phyloP scores from a whole-genome alignment of 2,797 vertebrate genomes.

The Pipistrellus nathusii region DNA sequence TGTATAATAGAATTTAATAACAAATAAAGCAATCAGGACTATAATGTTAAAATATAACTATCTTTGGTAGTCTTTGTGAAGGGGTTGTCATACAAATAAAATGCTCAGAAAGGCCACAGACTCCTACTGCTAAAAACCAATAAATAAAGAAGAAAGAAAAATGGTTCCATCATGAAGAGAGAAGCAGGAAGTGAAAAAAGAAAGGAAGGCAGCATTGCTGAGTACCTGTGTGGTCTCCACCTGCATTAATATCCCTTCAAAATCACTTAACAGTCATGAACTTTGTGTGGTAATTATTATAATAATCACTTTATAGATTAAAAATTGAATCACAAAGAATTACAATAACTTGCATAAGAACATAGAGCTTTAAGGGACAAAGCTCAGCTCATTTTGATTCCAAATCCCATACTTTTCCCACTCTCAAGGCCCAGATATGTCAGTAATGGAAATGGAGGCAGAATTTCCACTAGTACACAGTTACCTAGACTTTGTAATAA shows the following conservation, averaged over 20 bases:
- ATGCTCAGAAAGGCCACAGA: neutral
- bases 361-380: neutral
- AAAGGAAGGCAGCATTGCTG: neutral
- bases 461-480: neutral
- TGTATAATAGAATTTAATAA: conserved; percentile 25
- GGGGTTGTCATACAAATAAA: conserved; percentile 21
- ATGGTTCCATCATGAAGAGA: neutral
- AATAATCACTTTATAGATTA: neutral
- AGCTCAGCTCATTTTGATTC: neutral
- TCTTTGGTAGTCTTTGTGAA: neutral
- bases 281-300: neutral
- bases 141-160: neutral
- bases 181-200: neutral
- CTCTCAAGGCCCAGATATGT: neutral
- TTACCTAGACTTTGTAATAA: neutral
- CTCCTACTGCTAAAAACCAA: neutral
- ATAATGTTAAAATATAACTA: neutral
- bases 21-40: neutral
- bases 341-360: neutral
- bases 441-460: neutral
- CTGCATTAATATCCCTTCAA: neutral
- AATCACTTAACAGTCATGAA: neutral
- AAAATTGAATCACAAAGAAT: conserved; percentile 3
- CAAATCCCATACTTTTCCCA: neutral
- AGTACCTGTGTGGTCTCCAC: neutral